Evolutionary conservation across 2,113 vertebrate genomes (phyloP).

Genomic region (Ancistrus triradiatus): DNA sequence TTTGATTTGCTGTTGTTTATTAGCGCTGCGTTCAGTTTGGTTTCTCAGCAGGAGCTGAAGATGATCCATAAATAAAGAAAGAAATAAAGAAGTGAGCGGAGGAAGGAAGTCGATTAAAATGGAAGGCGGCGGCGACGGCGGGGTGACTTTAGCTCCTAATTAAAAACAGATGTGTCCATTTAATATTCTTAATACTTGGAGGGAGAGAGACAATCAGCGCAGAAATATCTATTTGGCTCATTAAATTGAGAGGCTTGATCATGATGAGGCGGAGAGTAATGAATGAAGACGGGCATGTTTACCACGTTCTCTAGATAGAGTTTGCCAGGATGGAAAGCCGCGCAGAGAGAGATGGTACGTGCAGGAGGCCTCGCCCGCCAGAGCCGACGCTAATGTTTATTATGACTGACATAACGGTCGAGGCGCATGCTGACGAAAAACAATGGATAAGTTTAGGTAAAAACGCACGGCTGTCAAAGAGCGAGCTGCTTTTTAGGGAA

Average conservation of each 20-base stretch:
- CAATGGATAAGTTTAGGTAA: constrained; percentile 33
- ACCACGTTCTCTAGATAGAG: constrained; percentile 69
- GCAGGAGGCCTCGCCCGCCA: constrained; percentile 22
- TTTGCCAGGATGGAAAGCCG: constrained; percentile 57
- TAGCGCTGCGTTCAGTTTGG: background rate
- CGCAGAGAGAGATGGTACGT: constrained; percentile 21
- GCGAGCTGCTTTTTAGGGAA: background rate
- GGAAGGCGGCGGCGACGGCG: constrained; percentile 70
- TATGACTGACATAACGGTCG: constrained; percentile 48
- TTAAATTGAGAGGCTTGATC: constrained; percentile 75
- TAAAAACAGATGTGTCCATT: constrained; percentile 82
- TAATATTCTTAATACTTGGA: constrained; percentile 81
- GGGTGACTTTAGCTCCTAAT: constrained; percentile 79
- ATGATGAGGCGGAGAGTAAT: constrained; percentile 72
- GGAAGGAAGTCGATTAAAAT: constrained; percentile 73
- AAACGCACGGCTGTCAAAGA: constrained; percentile 39
- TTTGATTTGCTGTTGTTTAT: background rate
- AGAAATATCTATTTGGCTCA: constrained; percentile 77
- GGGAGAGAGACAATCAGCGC: constrained; percentile 76
- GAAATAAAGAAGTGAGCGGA: constrained; percentile 51
- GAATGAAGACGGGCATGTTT: constrained; percentile 78
- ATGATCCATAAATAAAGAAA: constrained; percentile 57
- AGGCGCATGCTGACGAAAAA: constrained; percentile 27
- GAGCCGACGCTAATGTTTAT: constrained; percentile 42
- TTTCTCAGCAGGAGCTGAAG: background rate